A percentile compares a stretch with the other conserved stretches of the same genome.
Conservation (phyloP, 2,113 vertebrate genomes). For the Menidia beryllina region DNA sequence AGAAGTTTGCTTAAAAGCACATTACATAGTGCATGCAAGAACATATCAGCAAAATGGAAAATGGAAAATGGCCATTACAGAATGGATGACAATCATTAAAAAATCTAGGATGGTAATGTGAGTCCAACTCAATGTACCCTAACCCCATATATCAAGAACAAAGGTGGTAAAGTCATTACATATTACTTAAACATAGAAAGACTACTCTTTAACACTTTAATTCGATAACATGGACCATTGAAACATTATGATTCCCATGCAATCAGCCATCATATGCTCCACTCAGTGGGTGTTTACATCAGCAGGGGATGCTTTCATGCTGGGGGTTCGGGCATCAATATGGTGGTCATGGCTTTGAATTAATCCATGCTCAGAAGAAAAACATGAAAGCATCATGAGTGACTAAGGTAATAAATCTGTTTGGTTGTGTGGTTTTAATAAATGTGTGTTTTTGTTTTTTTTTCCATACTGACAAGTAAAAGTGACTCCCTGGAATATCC, state of each 20-base stretch:
- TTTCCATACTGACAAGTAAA: not conserved
- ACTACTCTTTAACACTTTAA: not conserved
- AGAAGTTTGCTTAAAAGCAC: too few relatives aligned
- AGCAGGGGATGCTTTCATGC: not conserved
- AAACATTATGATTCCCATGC: not conserved
- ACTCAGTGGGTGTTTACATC: not conserved
- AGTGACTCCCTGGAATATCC: slow-evolving; percentile 17
- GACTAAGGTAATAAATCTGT: not conserved
- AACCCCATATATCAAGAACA: too few relatives aligned
- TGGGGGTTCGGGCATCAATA: not conserved
- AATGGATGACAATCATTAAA: too few relatives aligned
- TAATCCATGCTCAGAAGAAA: slow-evolving; percentile 1
- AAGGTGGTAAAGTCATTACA: too few relatives aligned
- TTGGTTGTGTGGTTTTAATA: too few relatives aligned
- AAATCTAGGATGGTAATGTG: too few relatives aligned
- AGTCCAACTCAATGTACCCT: too few relatives aligned
- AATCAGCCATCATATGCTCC: not conserved
- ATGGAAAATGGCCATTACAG: too few relatives aligned
- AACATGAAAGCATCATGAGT: not conserved
- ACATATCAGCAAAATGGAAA: too few relatives aligned
- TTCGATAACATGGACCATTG: not conserved
- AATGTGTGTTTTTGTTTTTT: not conserved
- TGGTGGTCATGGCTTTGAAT: not conserved
- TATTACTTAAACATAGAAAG: not conserved
- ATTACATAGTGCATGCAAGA: too few relatives aligned